These are phyloP conservation scores for Petrocephalus microphthalmus DNA, from an alignment of 2,113 vertebrate genomes.

Conservation along the genomic window DNA sequence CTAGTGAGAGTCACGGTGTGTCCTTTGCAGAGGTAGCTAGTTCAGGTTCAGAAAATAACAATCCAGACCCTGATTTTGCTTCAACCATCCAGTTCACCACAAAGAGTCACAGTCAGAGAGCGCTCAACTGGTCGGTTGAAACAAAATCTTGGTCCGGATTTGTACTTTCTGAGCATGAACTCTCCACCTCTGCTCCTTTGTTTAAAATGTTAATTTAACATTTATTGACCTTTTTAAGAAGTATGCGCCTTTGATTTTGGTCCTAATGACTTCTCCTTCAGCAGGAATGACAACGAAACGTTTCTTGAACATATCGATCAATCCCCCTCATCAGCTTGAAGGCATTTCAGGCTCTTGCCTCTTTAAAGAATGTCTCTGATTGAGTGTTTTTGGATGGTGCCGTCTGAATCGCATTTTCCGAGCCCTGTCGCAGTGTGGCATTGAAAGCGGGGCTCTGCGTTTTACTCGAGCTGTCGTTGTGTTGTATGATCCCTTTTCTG, in stretches of 20 bases:
- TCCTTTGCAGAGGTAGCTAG: neutral
- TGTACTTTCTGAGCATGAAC: too few species aligned
- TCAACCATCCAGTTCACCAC: too few species aligned
- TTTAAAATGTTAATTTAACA: neutral
- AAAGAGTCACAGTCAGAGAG: too few species aligned
- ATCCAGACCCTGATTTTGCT: too few species aligned
- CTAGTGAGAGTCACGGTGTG: neutral
- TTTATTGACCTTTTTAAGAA: neutral
- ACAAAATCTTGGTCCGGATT: too few species aligned
- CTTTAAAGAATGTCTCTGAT: neutral
- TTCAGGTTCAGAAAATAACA: too few species aligned
- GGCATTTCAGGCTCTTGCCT: neutral
- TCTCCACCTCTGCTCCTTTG: neutral
- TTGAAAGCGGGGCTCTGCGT: neutral
- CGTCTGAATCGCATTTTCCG: neutral
- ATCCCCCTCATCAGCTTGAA: neutral
- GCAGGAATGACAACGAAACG: neutral
- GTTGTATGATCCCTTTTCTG: neutral
- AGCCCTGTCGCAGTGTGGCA: neutral
- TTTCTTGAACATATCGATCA: neutral
- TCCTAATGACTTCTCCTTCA: neutral
- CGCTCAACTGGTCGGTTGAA: too few species aligned
- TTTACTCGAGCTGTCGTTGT: neutral
- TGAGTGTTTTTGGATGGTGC: neutral
- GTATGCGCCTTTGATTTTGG: neutral